Evolutionary conservation across 2,888 invertebrate species (phyloP).

Genomic region (Hylaea fasciaria): DNA sequence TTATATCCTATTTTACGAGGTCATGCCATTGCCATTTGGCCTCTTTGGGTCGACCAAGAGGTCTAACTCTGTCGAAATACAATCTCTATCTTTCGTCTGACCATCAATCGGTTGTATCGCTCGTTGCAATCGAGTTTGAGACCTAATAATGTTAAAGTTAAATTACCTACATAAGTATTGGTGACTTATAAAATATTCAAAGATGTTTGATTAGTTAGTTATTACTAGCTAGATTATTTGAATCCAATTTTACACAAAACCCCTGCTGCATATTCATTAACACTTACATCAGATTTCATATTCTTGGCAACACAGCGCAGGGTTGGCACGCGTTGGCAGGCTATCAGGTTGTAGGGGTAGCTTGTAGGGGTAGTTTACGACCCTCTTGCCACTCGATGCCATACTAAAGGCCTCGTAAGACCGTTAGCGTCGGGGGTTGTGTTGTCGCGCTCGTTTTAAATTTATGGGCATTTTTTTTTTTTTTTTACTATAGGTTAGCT

Average conservation of each 20-base stretch:
- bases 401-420: conserved; percentile 20
- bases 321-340: conserved; percentile 25
- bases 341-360: conserved; percentile 23
- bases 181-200: too few species aligned
- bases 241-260: conserved; percentile 3
- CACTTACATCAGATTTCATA: conserved; percentile 24
- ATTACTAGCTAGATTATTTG: background rate
- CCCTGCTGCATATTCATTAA: conserved; percentile 29
- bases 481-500: background rate
- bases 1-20: too few species aligned
- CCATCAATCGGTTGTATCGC: too few species aligned
- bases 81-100: too few species aligned
- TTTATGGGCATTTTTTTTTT: conserved; percentile 23
- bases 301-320: conserved; percentile 26
- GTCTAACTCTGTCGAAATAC: too few species aligned
- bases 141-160: too few species aligned
- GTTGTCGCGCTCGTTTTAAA: conserved; percentile 11
- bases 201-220: too few species aligned
- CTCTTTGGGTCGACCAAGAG: too few species aligned
- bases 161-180: too few species aligned
- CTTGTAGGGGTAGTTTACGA: conserved; percentile 26
- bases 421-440: conserved; percentile 24
- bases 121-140: too few species aligned
- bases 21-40: too few species aligned
- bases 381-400: conserved; percentile 25